Base-by-base conservation (phyloP, 1,140 invertebrate genomes). In the Drosophila saltans region DNA sequence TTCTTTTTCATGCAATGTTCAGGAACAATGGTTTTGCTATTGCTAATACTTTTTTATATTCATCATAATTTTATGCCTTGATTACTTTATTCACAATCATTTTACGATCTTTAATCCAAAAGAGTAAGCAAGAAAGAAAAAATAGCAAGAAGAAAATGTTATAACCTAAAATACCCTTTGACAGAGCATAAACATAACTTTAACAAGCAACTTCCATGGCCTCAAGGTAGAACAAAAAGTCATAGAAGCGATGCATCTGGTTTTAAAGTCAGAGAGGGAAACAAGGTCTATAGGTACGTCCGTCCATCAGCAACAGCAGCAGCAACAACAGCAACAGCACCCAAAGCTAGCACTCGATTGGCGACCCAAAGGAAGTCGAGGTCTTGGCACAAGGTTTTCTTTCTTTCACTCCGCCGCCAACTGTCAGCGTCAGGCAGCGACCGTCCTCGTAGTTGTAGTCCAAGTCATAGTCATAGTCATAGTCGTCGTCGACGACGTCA, bases 351-450 rank as follows among this genome's bases (percentile, higher is more conserved):
- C 45, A 21, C 21, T 52, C 45, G 21, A 52, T 59, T 39, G 57
- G 33, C 81, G 84, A 84, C 78, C 84, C 84, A 89, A 89, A 89
- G 84, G 84, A 89, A 89, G 84, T 89, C 84, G 84, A 89, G 84
- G 84, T 89, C 84, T 88, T 80, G 80, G 73, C 80, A 89, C 83
- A 88, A 88, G 84, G 83, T 88, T 84, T 78, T 78, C 75, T 75
- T 56, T 41, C 9, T 84, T 78, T 78, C 78, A 75, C 65, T 41
- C 3, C 30, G 58, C 43, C 36, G 62, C 63, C 41, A 60, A 60
- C 63, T 60, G 40, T 52, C 45, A 52, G 45, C 45, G 45, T 21
- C 45, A 52, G 45, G 21, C 45, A 52, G 45, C 45, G 41, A 43
- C 41, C 41, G 41, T 43, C 41, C 62, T 41, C 33, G 33, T 65